Percentiles rank a stretch among this genome's conserved stretches.
phyloP scores from a whole-genome alignment of 2,113 vertebrate genomes.

The Bufo gargarizans region DNA sequence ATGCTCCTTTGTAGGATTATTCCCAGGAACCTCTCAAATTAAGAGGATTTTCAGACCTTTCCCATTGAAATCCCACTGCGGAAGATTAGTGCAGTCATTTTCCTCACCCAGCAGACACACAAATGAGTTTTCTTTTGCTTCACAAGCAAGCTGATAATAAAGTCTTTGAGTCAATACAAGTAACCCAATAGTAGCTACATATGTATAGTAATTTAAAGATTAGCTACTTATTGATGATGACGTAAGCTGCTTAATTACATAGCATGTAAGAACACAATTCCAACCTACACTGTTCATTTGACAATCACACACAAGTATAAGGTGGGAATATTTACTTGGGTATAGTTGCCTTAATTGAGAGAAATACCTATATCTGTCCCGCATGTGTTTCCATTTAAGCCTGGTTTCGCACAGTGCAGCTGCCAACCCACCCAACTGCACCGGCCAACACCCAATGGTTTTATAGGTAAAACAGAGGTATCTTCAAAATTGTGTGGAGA shows the following conservation, averaged over 20 bases:
- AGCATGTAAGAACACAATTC: not conserved
- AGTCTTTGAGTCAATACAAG: not conserved
- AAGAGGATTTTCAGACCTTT: slow-evolving; percentile 11
- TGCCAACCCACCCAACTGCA: too few relatives aligned
- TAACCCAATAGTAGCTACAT: not conserved
- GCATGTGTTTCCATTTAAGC: too few relatives aligned
- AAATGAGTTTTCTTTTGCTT: not conserved
- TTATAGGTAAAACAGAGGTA: too few relatives aligned
- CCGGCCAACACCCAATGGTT: too few relatives aligned
- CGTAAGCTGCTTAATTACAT: not conserved
- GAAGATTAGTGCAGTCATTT: not conserved
- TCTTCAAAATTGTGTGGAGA: too few relatives aligned
- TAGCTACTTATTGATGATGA: not conserved
- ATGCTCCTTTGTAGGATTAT: not conserved
- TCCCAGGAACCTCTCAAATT: not conserved
- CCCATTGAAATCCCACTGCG: not conserved
- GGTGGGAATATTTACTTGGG: not conserved
- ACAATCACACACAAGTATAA: not conserved
- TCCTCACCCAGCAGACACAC: not conserved
- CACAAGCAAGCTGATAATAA: not conserved
- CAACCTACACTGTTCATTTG: not conserved
- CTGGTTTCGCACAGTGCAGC: too few relatives aligned
- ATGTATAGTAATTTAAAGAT: not conserved
- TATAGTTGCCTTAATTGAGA: too few relatives aligned
- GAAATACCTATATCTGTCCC: too few relatives aligned